Conservation (phyloP, 2,888 invertebrate genomes). For the Matsumyia berberina region DNA sequence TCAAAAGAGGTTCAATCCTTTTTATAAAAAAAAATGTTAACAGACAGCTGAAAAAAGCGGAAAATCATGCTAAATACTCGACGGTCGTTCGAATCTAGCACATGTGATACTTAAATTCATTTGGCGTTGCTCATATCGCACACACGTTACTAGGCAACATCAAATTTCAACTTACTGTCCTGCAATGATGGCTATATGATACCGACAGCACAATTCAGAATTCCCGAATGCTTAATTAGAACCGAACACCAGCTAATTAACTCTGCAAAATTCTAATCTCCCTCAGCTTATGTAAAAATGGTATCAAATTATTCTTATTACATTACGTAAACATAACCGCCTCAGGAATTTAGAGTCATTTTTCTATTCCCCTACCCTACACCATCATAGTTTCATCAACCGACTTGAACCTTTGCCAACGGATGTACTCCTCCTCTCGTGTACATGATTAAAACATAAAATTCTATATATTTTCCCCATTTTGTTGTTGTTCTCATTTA, state of each 20-base stretch:
- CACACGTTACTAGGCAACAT: neutral
- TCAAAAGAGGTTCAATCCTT: too few species aligned
- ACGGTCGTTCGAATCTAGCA: too few species aligned
- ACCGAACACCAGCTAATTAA: conserved; percentile 46
- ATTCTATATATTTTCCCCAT: conserved; percentile 24
- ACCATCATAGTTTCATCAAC: conserved; percentile 30
- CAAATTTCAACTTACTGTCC: neutral
- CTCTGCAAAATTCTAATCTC: conserved; percentile 14
- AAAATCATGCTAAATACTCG: too few species aligned
- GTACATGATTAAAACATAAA: conserved; percentile 43
- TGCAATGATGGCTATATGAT: neutral
- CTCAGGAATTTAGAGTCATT: too few species aligned
- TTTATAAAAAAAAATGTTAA: too few species aligned
- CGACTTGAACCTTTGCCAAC: conserved; percentile 33
- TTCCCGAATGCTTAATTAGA: conserved; percentile 53
- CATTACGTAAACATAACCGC: conserved; percentile 47
- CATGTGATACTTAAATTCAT: too few species aligned
- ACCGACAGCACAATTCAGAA: conserved; percentile 4
- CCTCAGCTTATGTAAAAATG: conserved; percentile 21
- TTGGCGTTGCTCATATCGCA: too few species aligned
- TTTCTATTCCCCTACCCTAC: too few species aligned
- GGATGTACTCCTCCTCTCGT: conserved; percentile 8
- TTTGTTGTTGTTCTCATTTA: neutral
- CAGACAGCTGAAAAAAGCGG: too few species aligned
- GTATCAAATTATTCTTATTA: conserved; percentile 47